These are phyloP conservation scores for Brienomyrus brachyistius DNA, from an alignment of 2,113 vertebrate genomes.

Conservation along the genomic window DNA sequence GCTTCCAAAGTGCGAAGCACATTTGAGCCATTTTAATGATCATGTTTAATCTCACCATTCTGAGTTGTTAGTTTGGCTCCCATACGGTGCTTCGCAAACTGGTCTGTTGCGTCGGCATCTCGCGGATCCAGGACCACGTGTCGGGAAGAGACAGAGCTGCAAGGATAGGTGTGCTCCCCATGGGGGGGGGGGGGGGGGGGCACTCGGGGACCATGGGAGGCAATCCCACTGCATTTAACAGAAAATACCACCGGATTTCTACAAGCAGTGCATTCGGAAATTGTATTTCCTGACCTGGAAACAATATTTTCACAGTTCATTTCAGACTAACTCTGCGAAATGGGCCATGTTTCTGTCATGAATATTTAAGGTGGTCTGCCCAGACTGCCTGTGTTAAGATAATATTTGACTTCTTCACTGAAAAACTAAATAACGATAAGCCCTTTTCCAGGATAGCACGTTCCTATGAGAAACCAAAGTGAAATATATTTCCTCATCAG, in stretches of 20 bases:
- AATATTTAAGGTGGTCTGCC: background rate
- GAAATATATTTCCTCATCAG: background rate
- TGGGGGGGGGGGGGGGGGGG: slow-evolving; percentile 2
- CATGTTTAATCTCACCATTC: background rate
- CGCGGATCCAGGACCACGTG: background rate
- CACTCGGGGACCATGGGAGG: slow-evolving; percentile 10
- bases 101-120: background rate
- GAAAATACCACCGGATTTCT: slow-evolving; percentile 15
- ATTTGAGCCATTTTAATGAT: background rate
- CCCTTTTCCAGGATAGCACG: background rate
- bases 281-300: slow-evolving; percentile 3
- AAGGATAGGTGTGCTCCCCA: background rate
- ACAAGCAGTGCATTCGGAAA: background rate
- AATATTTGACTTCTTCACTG: slow-evolving; percentile 1
- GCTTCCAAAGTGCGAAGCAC: background rate
- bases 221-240: background rate
- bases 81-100: background rate
- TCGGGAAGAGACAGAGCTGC: background rate
- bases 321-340: background rate
- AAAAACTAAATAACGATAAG: background rate
- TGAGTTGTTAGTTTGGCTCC: background rate
- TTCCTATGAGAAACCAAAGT: background rate
- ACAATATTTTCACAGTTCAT: slow-evolving; percentile 11
- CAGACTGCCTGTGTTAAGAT: background rate
- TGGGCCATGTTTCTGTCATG: background rate